These are phyloP conservation scores for Hipparchia sbordonii DNA, from an alignment of 2,888 invertebrate species.

Conservation along the genomic window DNA sequence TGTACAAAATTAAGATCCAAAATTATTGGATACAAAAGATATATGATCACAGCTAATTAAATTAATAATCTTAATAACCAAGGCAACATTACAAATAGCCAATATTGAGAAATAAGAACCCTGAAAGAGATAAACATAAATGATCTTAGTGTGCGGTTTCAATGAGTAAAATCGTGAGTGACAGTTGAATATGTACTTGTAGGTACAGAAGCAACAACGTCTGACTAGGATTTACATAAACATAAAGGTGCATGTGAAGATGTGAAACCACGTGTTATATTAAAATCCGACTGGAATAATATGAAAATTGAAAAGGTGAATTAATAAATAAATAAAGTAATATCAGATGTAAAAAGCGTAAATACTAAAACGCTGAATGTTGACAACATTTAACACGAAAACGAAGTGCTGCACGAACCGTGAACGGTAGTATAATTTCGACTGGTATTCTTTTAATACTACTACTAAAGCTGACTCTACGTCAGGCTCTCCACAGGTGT, in stretches of 20 bases:
- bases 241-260: constrained; percentile 22
- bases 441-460: no score
- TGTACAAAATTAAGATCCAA: no score
- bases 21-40: no score
- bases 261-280: constrained; percentile 3
- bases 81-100: not conserved
- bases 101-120: not conserved
- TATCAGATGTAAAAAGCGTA: not conserved
- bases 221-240: constrained; percentile 34
- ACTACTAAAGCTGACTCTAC: no score
- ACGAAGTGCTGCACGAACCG: no score
- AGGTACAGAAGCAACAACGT: constrained; percentile 33
- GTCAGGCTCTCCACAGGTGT: no score
- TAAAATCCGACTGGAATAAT: not conserved
- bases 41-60: not conserved
- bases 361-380: no score
- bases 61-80: not conserved
- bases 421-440: no score
- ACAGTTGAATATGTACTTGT: constrained; percentile 48
- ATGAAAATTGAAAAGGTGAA: not conserved
- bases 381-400: no score
- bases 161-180: constrained; percentile 44
- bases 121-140: constrained; percentile 4
- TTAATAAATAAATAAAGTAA: not conserved
- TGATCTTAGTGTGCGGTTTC: constrained; percentile 19